These are phyloP conservation scores for Lepidochrysops patricia DNA, from an alignment of 2,888 invertebrate species.

Conservation along the genomic window DNA sequence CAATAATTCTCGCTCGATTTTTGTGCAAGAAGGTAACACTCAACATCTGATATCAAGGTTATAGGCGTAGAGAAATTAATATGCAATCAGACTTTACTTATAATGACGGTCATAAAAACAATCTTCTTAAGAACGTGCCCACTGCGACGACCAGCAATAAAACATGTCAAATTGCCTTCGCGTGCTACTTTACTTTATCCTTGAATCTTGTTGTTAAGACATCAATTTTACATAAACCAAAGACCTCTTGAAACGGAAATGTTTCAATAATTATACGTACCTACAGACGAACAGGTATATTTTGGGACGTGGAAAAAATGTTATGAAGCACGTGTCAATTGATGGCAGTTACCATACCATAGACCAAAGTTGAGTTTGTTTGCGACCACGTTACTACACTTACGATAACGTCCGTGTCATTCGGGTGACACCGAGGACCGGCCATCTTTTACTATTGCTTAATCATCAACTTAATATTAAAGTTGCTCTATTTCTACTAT, in stretches of 20 bases:
- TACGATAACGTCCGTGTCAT: too few species aligned
- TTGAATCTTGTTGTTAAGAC: not conserved
- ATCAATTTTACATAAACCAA: not conserved
- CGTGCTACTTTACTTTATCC: slow-evolving; percentile 4
- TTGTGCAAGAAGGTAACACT: too few species aligned
- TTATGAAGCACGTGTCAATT: too few species aligned
- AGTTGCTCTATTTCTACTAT: too few species aligned
- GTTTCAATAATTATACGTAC: not conserved
- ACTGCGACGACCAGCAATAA: not conserved
- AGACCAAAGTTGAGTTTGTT: too few species aligned
- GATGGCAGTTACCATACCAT: too few species aligned
- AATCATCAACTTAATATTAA: too few species aligned
- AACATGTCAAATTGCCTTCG: not conserved
- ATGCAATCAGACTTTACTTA: not conserved
- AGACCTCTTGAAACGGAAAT: not conserved
- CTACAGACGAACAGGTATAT: not conserved
- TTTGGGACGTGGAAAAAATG: not conserved
- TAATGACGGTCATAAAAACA: not conserved
- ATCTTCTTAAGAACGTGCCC: not conserved
- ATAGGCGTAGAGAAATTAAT: not conserved
- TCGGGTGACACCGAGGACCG: too few species aligned
- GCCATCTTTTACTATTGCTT: too few species aligned
- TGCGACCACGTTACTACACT: too few species aligned
- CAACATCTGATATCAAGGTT: too few species aligned
- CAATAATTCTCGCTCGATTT: too few species aligned